Conservation (phyloP, 2,113 vertebrate species). For the Anhinga rufa region DNA sequence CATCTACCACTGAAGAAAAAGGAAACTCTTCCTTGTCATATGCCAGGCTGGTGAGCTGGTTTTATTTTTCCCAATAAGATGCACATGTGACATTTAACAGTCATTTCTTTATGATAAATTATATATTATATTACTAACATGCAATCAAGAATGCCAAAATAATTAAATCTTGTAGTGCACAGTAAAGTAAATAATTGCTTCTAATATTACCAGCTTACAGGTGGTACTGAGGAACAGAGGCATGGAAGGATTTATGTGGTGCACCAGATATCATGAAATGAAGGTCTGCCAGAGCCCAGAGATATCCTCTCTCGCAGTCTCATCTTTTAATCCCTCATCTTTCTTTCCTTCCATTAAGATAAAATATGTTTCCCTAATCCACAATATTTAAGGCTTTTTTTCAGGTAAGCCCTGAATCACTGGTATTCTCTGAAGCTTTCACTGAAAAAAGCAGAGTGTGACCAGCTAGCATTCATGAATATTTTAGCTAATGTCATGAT, state of each 20-base stretch:
- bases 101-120: background rate
- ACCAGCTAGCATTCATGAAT: background rate
- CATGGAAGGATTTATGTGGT: background rate
- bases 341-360: background rate
- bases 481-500: background rate
- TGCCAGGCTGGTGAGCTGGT: background rate
- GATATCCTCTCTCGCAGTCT: background rate
- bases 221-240: background rate
- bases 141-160: background rate
- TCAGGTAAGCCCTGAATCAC: background rate
- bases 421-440: background rate
- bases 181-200: background rate
- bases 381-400: background rate
- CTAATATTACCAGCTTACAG: background rate
- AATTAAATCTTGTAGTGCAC: background rate
- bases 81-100: background rate
- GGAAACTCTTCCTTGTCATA: background rate
- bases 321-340: background rate
- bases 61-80: background rate
- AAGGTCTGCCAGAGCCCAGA: background rate
- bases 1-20: background rate
- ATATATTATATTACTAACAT: background rate
- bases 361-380: conserved; percentile 18
- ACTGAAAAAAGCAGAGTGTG: background rate
- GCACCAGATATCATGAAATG: background rate